Conservation (phyloP, 2,797 vertebrate genomes). For the Crax fasciolata region DNA sequence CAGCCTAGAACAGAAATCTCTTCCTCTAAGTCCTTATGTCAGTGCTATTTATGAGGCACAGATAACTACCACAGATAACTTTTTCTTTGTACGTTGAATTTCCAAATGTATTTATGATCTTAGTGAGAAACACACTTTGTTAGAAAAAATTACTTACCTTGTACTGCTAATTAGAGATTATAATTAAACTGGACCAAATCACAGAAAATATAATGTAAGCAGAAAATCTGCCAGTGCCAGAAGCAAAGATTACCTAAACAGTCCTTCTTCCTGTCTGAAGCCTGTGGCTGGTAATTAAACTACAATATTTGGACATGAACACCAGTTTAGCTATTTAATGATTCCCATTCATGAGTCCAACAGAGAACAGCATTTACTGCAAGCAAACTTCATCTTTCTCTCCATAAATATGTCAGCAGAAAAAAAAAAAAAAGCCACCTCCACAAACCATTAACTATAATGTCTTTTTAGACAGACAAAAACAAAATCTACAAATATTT, state of each 20-base stretch:
- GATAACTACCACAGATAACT: not conserved
- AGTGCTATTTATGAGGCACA: not conserved
- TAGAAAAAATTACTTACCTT: slow-evolving; percentile 8
- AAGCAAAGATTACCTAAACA: slow-evolving; percentile 1
- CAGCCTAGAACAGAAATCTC: not conserved
- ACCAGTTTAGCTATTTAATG: not conserved
- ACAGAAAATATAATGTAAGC: not conserved
- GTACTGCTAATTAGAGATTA: not conserved
- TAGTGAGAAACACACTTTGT: not conserved
- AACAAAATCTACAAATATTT: not conserved
- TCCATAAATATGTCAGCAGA: not conserved
- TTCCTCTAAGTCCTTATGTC: not conserved
- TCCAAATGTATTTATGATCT: not conserved
- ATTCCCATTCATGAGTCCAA: not conserved
- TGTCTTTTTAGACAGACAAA: not conserved
- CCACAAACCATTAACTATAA: not conserved
- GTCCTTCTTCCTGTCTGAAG: not conserved
- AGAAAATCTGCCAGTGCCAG: slow-evolving; percentile 6
- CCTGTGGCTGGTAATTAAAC: slow-evolving; percentile 17
- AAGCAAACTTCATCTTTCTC: not conserved
- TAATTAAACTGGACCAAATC: slow-evolving; percentile 39
- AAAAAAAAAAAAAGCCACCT: not conserved
- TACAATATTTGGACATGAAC: not conserved
- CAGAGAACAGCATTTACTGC: not conserved
- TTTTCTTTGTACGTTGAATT: not conserved